These are phyloP conservation scores for Pseudorectes ferrugineus DNA, from an alignment of 2,113 vertebrate genomes.

Conservation along the genomic window DNA sequence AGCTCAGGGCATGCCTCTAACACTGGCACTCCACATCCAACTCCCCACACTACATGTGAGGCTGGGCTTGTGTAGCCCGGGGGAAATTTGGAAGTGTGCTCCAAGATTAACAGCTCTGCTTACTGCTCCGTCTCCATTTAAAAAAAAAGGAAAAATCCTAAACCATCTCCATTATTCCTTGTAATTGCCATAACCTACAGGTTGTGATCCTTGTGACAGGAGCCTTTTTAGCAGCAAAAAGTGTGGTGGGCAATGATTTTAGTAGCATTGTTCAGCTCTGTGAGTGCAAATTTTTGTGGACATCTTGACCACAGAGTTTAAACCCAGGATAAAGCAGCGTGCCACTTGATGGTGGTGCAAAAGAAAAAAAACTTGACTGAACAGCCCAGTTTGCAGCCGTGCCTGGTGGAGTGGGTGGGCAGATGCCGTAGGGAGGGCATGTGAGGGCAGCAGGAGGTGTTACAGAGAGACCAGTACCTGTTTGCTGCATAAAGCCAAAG, in stretches of 20 bases:
- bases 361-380: not conserved
- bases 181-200: not conserved
- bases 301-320: not conserved
- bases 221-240: not conserved
- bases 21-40: fast-evolving
- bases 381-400: not conserved
- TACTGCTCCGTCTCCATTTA: not conserved
- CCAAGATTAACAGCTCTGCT: not conserved
- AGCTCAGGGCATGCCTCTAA: not conserved
- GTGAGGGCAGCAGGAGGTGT: not conserved
- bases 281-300: not conserved
- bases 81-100: not conserved
- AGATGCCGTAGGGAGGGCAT: not conserved
- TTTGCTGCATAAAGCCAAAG: not conserved
- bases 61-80: fast-evolving
- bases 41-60: not conserved
- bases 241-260: not conserved
- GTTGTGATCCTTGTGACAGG: not conserved
- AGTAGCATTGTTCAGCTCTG: not conserved
- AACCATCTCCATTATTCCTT: not conserved
- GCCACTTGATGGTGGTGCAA: not conserved
- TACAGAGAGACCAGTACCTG: not conserved
- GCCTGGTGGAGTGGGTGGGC: not conserved
- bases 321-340: not conserved
- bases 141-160: not conserved